Conservation (phyloP, 2,888 invertebrate genomes). For the Drosophila demipolita region DNA sequence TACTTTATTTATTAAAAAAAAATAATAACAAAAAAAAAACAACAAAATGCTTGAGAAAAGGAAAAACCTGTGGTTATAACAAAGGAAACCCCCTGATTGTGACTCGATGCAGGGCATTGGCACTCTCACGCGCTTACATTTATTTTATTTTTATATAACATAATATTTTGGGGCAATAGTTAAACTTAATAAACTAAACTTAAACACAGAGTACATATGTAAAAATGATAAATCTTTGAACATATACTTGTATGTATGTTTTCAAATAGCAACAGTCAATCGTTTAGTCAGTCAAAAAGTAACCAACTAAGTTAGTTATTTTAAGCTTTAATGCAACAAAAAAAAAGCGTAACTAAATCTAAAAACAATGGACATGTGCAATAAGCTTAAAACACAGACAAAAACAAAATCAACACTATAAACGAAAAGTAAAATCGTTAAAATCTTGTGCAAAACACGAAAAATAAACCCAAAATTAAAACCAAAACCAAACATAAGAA, state of each 20-base stretch:
- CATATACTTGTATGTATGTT: conserved; percentile 20
- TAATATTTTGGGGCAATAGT: conserved; percentile 53
- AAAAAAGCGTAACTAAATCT: conserved; percentile 34
- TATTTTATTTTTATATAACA: conserved; percentile 1
- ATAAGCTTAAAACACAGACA: conserved; percentile 40
- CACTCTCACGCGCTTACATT: conserved; percentile 70
- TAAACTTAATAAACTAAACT: conserved; percentile 56
- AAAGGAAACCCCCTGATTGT: not conserved
- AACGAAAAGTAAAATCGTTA: conserved; percentile 3
- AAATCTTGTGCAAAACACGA: conserved; percentile 42
- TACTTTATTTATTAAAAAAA: conserved; percentile 62
- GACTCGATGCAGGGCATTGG: conserved; percentile 22
- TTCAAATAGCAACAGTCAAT: conserved; percentile 52
- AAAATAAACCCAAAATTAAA: conserved; percentile 33
- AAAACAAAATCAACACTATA: conserved; percentile 16
- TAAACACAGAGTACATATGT: conserved; percentile 30
- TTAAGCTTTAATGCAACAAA: conserved; percentile 32
- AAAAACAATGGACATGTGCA: conserved; percentile 54
- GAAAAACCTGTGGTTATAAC: not conserved
- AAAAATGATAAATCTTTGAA: conserved; percentile 13
- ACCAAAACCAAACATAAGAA: conserved; percentile 8
- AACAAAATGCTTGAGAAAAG: conserved; percentile 7
- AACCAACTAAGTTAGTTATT: conserved; percentile 49
- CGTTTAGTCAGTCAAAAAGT: conserved; percentile 57
- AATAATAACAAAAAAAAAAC: conserved; percentile 19